Conservation (phyloP, 2,888 invertebrate species). For the Sarcophaga subvicina region DNA sequence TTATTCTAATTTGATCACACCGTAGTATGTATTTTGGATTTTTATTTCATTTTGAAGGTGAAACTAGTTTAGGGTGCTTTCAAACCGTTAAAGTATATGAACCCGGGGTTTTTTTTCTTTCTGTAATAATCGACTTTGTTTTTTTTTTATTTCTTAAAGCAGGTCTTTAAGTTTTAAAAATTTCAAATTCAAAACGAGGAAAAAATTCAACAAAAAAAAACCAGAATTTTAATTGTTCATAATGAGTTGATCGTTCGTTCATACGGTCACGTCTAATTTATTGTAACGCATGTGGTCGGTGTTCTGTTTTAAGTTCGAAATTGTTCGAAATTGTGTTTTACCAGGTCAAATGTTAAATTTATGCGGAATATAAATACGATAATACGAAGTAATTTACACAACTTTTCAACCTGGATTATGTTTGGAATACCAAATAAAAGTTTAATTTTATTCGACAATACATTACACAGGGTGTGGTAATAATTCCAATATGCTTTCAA, state of each 20-base stretch:
- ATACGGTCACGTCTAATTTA: background rate
- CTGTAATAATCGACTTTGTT: background rate
- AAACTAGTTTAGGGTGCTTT: constrained; percentile 48
- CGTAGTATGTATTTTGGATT: background rate
- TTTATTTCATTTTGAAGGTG: constrained; percentile 14
- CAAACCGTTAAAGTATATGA: constrained; percentile 38
- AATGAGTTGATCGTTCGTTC: background rate
- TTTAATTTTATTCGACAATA: too few relatives aligned
- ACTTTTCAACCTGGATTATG: background rate
- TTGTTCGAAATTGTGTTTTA: background rate
- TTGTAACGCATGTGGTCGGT: background rate
- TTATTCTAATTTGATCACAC: constrained; percentile 58
- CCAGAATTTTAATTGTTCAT: background rate
- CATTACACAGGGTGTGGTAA: too few relatives aligned
- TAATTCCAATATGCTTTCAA: too few relatives aligned
- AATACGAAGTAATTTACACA: too few relatives aligned
- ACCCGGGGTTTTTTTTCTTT: background rate
- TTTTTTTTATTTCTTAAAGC: background rate
- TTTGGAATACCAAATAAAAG: background rate
- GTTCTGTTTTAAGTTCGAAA: background rate
- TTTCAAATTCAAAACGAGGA: background rate
- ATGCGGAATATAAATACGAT: background rate
- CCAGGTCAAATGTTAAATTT: background rate
- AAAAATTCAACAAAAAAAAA: background rate
- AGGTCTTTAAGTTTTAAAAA: background rate